Conservation (phyloP, 2,113 vertebrate genomes). For the Cyanocitta stelleri region DNA sequence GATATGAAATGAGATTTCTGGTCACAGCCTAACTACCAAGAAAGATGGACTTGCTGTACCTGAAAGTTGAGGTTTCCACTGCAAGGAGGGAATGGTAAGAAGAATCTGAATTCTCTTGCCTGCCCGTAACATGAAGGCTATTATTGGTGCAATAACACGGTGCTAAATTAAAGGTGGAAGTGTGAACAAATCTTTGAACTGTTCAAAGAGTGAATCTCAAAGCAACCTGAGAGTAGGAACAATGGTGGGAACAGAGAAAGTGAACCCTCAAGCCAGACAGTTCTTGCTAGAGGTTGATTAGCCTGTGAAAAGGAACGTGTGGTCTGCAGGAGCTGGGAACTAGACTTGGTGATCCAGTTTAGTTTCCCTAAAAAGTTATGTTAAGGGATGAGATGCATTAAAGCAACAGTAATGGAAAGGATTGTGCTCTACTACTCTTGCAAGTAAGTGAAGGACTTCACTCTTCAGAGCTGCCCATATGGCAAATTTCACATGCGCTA, state of each 20-base stretch:
- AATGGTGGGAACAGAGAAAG: neutral
- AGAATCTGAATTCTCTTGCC: neutral
- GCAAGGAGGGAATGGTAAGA: neutral
- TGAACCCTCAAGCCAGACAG: neutral
- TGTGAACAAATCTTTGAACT: neutral
- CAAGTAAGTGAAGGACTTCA: neutral
- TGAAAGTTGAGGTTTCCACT: neutral
- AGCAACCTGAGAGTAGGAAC: neutral
- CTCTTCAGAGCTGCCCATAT: slow-evolving; percentile 6
- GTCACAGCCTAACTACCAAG: neutral
- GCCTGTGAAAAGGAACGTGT: neutral
- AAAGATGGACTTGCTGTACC: neutral
- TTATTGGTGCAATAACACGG: neutral
- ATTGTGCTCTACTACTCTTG: neutral
- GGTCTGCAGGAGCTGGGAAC: neutral
- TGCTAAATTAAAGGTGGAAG: neutral
- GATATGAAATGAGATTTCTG: neutral
- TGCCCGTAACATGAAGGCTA: neutral
- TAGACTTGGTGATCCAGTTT: neutral
- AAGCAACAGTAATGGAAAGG: neutral
- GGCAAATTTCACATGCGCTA: slow-evolving; percentile 20
- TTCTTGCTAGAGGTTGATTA: neutral
- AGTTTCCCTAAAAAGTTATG: neutral
- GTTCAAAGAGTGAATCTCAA: neutral
- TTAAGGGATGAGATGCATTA: neutral